These are phyloP conservation scores for Plotosus lineatus DNA, from an alignment of 2,113 vertebrate species.

Conservation along the genomic window DNA sequence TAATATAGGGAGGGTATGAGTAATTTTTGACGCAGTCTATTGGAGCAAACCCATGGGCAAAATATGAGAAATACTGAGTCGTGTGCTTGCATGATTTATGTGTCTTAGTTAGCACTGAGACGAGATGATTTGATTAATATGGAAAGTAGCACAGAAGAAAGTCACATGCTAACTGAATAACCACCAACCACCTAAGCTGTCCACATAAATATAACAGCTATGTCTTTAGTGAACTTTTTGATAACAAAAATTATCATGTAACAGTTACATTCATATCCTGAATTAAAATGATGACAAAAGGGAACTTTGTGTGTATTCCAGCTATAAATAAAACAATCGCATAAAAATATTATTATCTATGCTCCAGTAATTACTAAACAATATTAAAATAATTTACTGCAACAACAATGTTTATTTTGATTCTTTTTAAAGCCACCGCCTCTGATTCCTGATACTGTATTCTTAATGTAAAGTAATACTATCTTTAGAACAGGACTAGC, in stretches of 20 bases:
- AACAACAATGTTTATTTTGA: background rate
- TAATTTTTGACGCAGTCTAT: background rate
- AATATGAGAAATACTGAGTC: background rate
- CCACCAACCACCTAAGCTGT: background rate
- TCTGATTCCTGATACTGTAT: background rate
- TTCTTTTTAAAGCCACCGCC: background rate
- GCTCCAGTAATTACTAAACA: too few species aligned
- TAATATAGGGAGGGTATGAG: too few species aligned
- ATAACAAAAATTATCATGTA: background rate
- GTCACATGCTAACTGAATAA: background rate
- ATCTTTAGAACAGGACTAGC: too few species aligned
- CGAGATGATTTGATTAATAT: slow-evolving; percentile 25
- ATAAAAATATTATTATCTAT: background rate
- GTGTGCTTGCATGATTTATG: slow-evolving; percentile 12
- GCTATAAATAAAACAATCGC: background rate
- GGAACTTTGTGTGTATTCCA: background rate
- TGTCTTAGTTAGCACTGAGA: background rate
- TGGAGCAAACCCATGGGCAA: background rate
- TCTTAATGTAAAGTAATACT: background rate
- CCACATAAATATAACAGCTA: background rate
- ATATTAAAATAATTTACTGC: background rate
- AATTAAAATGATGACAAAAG: background rate
- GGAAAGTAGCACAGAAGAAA: slow-evolving; percentile 3
- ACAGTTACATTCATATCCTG: background rate
- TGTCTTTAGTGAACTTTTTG: background rate